phyloP scores from a whole-genome alignment of 2,797 vertebrate genomes.

The Macrochelys suwanniensis region DNA sequence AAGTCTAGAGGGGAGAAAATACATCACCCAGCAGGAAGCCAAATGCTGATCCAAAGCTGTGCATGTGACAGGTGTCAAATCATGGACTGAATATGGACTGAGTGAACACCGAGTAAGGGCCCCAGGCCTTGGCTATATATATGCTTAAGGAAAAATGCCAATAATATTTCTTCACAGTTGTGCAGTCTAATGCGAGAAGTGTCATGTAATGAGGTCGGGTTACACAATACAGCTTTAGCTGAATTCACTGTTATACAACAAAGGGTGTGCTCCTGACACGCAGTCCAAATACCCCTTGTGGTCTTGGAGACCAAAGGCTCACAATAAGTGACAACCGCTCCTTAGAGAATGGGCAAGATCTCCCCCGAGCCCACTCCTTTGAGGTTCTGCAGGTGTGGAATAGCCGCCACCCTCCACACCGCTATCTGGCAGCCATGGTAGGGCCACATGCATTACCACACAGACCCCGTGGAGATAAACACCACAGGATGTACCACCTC shows the following conservation, averaged over 20 bases:
- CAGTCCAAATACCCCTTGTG: neutral
- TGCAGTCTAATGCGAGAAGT: neutral
- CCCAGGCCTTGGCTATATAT: neutral
- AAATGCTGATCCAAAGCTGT: neutral
- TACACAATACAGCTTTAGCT: constrained; percentile 4
- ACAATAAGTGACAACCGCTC: neutral
- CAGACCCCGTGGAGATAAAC: neutral
- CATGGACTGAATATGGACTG: neutral
- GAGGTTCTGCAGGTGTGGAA: too few relatives aligned
- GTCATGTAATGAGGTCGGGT: neutral
- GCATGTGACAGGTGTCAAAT: neutral
- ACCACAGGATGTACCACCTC: neutral
- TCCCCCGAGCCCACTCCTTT: too few relatives aligned
- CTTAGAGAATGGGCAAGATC: neutral
- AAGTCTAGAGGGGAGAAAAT: constrained; percentile 74
- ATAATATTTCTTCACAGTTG: neutral
- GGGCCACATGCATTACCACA: neutral
- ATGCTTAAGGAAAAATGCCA: constrained; percentile 10
- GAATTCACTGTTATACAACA: constrained; percentile 5
- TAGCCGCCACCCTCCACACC: neutral
- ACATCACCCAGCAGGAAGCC: constrained; percentile 14
- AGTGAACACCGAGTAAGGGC: neutral
- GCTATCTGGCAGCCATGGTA: neutral
- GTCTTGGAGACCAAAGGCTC: neutral
- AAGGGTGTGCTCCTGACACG: neutral